phyloP scores from a whole-genome alignment of 2,113 vertebrate genomes.

The Vidua chalybeata region DNA sequence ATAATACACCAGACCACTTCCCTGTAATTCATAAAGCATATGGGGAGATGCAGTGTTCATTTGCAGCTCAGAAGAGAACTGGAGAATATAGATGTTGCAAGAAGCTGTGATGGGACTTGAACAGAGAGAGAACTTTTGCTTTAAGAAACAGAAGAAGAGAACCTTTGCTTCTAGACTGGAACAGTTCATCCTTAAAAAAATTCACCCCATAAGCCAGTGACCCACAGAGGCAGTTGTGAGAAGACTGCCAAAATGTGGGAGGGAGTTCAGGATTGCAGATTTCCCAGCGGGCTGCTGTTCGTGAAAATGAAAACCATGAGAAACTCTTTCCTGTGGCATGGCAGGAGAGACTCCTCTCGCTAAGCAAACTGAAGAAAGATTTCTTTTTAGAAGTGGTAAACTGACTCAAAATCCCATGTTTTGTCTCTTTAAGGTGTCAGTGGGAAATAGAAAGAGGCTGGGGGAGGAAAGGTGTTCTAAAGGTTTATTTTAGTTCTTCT shows the following conservation, averaged over 20 bases:
- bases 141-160: neutral
- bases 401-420: neutral
- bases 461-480: neutral
- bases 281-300: rapidly evolving
- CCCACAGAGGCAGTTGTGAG: neutral
- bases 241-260: neutral
- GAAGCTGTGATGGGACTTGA: neutral
- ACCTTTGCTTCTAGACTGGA: neutral
- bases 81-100: neutral
- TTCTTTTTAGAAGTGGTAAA: neutral
- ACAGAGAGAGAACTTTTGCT: neutral
- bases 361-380: neutral
- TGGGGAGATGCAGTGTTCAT: neutral
- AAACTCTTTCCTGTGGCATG: too few species aligned
- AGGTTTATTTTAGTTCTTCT: neutral
- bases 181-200: neutral
- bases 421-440: rapidly evolving
- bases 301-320: neutral
- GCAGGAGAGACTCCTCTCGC: neutral
- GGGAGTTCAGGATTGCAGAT: neutral
- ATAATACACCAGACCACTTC: neutral
- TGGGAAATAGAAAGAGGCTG: neutral
- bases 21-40: neutral
- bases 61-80: neutral
- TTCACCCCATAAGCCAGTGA: neutral